These are phyloP conservation scores for Labeo catla DNA, from an alignment of 2,113 vertebrate genomes.

Conservation along the genomic window DNA sequence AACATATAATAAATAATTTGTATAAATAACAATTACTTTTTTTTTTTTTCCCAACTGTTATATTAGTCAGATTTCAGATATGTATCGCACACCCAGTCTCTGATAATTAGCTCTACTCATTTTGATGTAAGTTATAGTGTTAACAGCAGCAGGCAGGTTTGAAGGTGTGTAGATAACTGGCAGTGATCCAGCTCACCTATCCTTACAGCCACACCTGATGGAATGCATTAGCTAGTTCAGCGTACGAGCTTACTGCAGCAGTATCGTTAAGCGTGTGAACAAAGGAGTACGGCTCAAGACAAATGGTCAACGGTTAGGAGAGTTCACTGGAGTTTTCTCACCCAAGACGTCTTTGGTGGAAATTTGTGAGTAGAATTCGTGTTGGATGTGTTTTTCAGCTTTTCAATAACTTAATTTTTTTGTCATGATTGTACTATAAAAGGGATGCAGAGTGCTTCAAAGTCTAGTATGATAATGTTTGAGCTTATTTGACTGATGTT, in stretches of 20 bases:
- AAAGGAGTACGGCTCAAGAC: conserved; percentile 13
- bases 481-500: too few relatives aligned
- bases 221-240: conserved; percentile 51
- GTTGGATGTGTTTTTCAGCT: neutral
- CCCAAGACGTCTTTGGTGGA: neutral
- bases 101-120: conserved; percentile 33
- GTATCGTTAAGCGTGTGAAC: conserved; percentile 26
- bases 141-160: conserved; percentile 57
- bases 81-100: conserved; percentile 20
- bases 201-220: conserved; percentile 62
- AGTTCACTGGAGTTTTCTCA: conserved; percentile 17
- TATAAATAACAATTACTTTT: neutral
- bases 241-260: conserved; percentile 30
- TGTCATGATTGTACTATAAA: neutral
- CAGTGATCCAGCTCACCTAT: conserved; percentile 62
- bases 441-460: neutral
- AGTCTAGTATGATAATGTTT: neutral
- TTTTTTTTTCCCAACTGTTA: neutral
- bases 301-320: neutral
- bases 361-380: conserved; percentile 21
- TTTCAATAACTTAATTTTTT: neutral
- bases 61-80: conserved; percentile 19
- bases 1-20: neutral
- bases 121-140: conserved; percentile 21
- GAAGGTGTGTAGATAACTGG: conserved; percentile 62